Base-by-base conservation (phyloP, 2,888 invertebrate genomes). In the Drosophila borborema region DNA sequence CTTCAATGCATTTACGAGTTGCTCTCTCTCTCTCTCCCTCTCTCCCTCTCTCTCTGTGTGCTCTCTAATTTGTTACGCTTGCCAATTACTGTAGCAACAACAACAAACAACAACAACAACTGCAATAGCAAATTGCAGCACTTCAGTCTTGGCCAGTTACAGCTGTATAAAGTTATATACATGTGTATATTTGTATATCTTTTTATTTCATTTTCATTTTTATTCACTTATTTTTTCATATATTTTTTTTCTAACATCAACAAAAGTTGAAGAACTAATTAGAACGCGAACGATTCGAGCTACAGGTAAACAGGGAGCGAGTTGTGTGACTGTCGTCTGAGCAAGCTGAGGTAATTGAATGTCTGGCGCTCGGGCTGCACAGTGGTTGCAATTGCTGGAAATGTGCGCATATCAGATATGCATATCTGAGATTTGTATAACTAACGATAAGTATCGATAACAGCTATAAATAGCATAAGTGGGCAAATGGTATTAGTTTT, bases 251-350 rank as follows among this genome's bases (percentile, higher is more conserved):
- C 48, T 63, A 34, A 23, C 53, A 62, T 62, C 72, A 66, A 82
- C 62, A 75, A 74, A 77, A 85, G 77, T 82, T 86, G 70, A 62
- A 65, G 63, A 86, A 88, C 83, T 88, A 86, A 84, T 84, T 84
- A 77, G 59, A 80, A 74, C 72, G 71, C 64, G 48, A 82, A 65
- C 71, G 73, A 74, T 80, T 80, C 80, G 74, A 77, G 60, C 64
- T 56, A 62, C 68, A 74, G 70, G 54, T 74, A 43, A 65, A 31
- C 23, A 41, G 61, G 28, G 34, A n/a, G 14, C 14, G 6, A 18
- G 51, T 4, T 18, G 34, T 4, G 18, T 12, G 51, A 20, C 18
- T 51, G 34, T 51, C 34, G 51, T 10, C 51, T 51, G 51, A 7
- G 51, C 34, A 18, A 51, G 51, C 7, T 31, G 8, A 51, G 51